These are phyloP conservation scores for Eristalis arbustorum DNA, from an alignment of 2,888 invertebrate species.

Conservation along the genomic window DNA sequence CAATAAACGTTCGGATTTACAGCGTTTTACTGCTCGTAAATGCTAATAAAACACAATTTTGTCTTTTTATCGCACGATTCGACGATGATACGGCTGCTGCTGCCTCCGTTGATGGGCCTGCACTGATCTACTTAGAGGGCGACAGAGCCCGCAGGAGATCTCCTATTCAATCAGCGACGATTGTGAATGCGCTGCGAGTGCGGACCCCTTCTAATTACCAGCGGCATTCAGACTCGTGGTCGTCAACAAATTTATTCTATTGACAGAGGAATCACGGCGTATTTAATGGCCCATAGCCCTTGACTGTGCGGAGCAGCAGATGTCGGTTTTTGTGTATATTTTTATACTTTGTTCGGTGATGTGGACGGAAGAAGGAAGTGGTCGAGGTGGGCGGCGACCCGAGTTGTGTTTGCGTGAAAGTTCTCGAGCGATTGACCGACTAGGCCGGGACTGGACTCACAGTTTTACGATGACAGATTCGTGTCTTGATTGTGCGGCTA, in stretches of 20 bases:
- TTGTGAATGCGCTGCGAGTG: background rate
- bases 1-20: slow-evolving; percentile 51
- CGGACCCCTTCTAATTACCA: slow-evolving; percentile 15
- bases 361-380: background rate
- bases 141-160: slow-evolving; percentile 9
- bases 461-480: slow-evolving; percentile 4
- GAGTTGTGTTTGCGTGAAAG: background rate
- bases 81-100: slow-evolving; percentile 23
- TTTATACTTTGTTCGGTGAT: background rate
- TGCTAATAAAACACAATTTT: slow-evolving; percentile 53
- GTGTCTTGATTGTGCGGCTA: background rate
- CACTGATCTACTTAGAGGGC: slow-evolving; percentile 25
- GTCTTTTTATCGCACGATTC: slow-evolving; percentile 29
- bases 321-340: background rate
- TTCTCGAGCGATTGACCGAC: background rate
- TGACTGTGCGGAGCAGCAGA: slow-evolving; percentile 11
- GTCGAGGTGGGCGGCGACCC: background rate
- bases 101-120: slow-evolving; percentile 23
- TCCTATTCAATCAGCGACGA: slow-evolving; percentile 23
- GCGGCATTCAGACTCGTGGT: background rate
- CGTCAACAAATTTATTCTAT: slow-evolving; percentile 25
- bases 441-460: background rate
- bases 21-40: slow-evolving; percentile 59
- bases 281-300: slow-evolving; percentile 23
- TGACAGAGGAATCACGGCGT: slow-evolving; percentile 24